Percentiles rank a stretch among this genome's conserved stretches.
Evolutionary conservation across 2,888 invertebrate genomes (phyloP).

Genomic region (Cyclophora punctaria): DNA sequence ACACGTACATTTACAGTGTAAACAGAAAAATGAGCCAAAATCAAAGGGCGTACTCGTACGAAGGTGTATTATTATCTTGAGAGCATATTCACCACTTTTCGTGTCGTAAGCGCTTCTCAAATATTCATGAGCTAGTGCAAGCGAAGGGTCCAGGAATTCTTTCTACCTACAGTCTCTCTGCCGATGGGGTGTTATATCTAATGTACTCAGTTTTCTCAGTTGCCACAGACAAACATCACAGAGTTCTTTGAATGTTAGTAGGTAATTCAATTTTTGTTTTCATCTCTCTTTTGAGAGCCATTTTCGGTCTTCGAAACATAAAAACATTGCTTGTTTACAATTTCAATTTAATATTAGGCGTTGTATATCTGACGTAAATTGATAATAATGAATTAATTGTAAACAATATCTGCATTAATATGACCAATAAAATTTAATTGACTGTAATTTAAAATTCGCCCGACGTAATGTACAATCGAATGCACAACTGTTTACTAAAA

Average conservation of each 20-base stretch:
- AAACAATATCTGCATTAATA: too few species aligned
- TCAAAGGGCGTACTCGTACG: too few species aligned
- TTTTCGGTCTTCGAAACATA: not conserved
- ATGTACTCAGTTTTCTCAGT: conserved; percentile 57
- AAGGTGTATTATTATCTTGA: too few species aligned
- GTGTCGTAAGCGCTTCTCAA: conserved; percentile 47
- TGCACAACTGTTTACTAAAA: conserved; percentile 18
- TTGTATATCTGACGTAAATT: too few species aligned
- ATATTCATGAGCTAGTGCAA: conserved; percentile 59
- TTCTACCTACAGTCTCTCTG: conserved; percentile 27
- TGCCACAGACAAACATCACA: conserved; percentile 61
- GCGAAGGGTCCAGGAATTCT: conserved; percentile 40
- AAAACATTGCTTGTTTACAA: too few species aligned
- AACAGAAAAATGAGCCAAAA: too few species aligned
- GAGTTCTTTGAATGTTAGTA: conserved; percentile 38
- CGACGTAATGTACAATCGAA: conserved; percentile 3
- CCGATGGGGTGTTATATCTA: conserved; percentile 43
- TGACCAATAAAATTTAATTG: too few species aligned
- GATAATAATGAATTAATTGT: too few species aligned
- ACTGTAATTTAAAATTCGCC: not conserved
- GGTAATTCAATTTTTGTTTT: conserved; percentile 57
- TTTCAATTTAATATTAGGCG: too few species aligned
- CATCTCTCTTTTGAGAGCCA: conserved; percentile 28
- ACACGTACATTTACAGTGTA: too few species aligned
- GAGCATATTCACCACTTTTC: conserved; percentile 47